Conservation (phyloP, 2,797 vertebrate genomes). For the Coranthus polyacanthus region DNA sequence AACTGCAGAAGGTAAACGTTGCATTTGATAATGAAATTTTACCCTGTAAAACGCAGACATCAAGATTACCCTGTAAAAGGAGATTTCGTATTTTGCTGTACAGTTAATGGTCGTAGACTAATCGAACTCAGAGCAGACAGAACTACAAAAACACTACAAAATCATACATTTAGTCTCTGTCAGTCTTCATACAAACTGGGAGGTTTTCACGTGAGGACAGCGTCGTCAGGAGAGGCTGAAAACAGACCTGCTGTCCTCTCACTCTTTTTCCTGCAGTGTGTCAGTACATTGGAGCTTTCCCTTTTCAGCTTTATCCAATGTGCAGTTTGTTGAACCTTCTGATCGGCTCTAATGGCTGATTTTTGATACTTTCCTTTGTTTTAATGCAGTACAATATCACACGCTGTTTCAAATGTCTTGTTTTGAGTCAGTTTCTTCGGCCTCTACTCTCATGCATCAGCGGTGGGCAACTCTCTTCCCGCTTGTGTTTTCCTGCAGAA, state of each 20-base stretch:
- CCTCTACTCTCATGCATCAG: slow-evolving; percentile 51
- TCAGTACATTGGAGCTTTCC: no score
- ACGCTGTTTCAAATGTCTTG: no score
- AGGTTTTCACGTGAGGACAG: no score
- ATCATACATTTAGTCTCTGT: no score
- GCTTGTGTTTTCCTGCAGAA: slow-evolving; percentile 66
- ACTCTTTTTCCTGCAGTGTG: slow-evolving; percentile 12
- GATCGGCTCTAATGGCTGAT: background rate
- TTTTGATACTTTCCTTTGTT: no score
- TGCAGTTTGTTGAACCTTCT: slow-evolving; percentile 7
- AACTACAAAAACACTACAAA: background rate
- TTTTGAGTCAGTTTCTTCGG: background rate
- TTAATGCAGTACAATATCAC: no score
- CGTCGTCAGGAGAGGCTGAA: slow-evolving; percentile 14
- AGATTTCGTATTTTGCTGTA: background rate
- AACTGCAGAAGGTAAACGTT: slow-evolving; percentile 41
- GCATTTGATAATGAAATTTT: no score
- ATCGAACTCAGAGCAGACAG: slow-evolving; percentile 10
- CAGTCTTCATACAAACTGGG: background rate
- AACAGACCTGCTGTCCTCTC: slow-evolving; percentile 1
- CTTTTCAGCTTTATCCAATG: no score
- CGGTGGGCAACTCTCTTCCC: slow-evolving; percentile 23
- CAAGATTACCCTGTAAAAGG: slow-evolving; percentile 46
- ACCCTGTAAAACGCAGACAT: no score
- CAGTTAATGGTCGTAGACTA: no score